Evolutionary conservation across 1,140 invertebrate genomes (phyloP).

Genomic region (Zaprionus ghesquierei): DNA sequence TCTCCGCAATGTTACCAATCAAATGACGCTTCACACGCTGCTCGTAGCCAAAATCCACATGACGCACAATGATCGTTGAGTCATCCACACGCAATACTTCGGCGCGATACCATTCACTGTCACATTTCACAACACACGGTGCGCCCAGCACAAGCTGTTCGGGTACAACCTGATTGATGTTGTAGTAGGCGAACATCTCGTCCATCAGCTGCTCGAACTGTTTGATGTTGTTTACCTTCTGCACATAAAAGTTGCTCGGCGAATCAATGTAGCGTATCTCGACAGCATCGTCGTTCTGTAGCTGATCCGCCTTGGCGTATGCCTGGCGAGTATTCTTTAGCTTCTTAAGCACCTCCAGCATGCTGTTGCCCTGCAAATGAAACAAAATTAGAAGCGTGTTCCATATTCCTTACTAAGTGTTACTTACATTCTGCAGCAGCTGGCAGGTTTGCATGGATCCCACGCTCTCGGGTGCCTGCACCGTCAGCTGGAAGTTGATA

Average conservation of each 20-base stretch:
- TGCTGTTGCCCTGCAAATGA: conserved; percentile 74
- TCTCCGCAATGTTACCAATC: conserved; percentile 86
- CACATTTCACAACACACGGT: conserved; percentile 89
- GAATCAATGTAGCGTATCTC: conserved; percentile 88
- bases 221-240: conserved; percentile 85
- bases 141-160: conserved; percentile 84
- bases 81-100: conserved; percentile 83
- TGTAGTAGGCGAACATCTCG: conserved; percentile 76
- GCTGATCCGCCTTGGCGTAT: conserved; percentile 84
- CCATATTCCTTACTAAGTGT: conserved; percentile 67
- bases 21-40: conserved; percentile 85
- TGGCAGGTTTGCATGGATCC: conserved; percentile 89
- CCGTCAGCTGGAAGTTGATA: conserved; percentile 85
- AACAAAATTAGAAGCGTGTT: conserved; percentile 32
- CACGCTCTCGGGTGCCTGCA: conserved; percentile 86
- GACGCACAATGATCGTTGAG: conserved; percentile 69
- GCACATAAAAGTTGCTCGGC: conserved; percentile 88
- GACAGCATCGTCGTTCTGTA: conserved; percentile 84
- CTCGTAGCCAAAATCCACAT: conserved; percentile 92
- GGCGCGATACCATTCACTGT: conserved; percentile 90
- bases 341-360: conserved; percentile 83
- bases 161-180: conserved; percentile 81
- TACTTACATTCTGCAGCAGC: conserved; percentile 80
- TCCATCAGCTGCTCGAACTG: conserved; percentile 83
- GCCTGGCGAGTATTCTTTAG: conserved; percentile 82